These are phyloP conservation scores for Augochlorella aurata DNA, from an alignment of 2,888 invertebrate species.

Conservation along the genomic window DNA sequence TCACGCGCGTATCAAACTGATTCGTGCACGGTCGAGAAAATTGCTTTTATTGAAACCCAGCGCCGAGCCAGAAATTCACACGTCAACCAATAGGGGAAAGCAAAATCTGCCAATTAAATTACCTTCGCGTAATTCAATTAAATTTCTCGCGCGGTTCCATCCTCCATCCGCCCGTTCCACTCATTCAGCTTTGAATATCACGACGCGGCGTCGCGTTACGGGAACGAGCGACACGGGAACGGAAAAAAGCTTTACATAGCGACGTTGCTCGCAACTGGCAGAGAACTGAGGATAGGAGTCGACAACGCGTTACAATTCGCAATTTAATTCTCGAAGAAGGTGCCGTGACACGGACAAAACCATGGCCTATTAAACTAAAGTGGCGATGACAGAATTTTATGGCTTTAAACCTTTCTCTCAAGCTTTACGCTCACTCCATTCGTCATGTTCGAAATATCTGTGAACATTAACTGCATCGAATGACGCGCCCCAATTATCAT, in stretches of 20 bases:
- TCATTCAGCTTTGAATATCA: conserved; percentile 7
- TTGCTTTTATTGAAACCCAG: background rate
- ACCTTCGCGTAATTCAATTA: conserved; percentile 20
- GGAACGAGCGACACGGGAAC: background rate
- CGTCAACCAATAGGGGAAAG: background rate
- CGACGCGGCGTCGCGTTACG: conserved; percentile 1
- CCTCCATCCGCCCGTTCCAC: background rate
- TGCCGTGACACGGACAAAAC: conserved; percentile 52
- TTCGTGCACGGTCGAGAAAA: background rate
- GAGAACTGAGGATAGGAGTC: conserved; percentile 40
- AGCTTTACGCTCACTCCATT: conserved; percentile 2
- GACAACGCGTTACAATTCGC: conserved; percentile 44
- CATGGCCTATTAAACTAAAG: conserved; percentile 48
- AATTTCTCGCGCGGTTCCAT: background rate
- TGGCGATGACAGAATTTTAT: conserved; percentile 20
- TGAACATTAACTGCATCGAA: background rate
- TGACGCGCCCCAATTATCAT: background rate
- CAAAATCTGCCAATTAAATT: conserved; percentile 25
- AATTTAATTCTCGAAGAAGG: conserved; percentile 57
- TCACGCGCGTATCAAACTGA: background rate
- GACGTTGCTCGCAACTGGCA: conserved; percentile 29
- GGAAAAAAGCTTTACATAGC: conserved; percentile 13
- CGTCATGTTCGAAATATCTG: conserved; percentile 18
- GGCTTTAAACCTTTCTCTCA: conserved; percentile 19
- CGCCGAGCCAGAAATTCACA: background rate